Evolutionary conservation across 2,888 invertebrate genomes (phyloP).

Genomic region (Drosophila recens): DNA sequence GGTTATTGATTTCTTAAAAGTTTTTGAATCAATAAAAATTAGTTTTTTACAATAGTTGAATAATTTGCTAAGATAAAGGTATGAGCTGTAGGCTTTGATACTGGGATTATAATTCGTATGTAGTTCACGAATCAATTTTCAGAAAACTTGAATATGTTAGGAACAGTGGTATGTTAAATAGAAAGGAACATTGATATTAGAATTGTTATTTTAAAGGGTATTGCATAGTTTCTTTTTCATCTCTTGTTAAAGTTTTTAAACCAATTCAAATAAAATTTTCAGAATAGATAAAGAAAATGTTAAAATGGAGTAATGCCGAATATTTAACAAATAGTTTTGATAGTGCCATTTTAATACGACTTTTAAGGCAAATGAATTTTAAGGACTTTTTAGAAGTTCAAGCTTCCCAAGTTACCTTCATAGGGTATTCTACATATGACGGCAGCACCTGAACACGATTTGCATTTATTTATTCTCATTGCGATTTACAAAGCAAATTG

Average conservation of each 20-base stretch:
- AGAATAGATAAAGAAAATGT: background rate
- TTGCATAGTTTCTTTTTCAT: background rate
- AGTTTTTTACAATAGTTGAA: background rate
- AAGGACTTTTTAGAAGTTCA: background rate
- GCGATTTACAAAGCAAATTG: conserved; percentile 52
- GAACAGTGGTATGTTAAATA: background rate
- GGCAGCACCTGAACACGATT: conserved; percentile 31
- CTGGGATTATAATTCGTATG: background rate
- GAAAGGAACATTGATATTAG: background rate
- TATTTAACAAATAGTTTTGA: background rate
- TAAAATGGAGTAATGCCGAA: background rate
- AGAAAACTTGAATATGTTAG: background rate
- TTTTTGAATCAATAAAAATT: background rate
- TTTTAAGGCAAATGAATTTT: background rate
- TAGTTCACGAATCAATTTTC: background rate
- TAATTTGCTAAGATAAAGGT: background rate
- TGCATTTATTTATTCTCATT: conserved; percentile 43
- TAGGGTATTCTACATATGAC: conserved; percentile 4
- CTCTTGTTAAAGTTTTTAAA: background rate
- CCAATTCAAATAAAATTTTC: background rate
- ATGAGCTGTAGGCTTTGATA: background rate
- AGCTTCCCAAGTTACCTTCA: background rate
- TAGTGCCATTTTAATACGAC: background rate
- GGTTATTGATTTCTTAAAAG: background rate
- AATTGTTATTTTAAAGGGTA: background rate